A percentile compares a stretch with the other conserved stretches of the same genome.
Evolutionary conservation across 2,113 vertebrate genomes (phyloP).

Genomic region (Nibea albiflora): DNA sequence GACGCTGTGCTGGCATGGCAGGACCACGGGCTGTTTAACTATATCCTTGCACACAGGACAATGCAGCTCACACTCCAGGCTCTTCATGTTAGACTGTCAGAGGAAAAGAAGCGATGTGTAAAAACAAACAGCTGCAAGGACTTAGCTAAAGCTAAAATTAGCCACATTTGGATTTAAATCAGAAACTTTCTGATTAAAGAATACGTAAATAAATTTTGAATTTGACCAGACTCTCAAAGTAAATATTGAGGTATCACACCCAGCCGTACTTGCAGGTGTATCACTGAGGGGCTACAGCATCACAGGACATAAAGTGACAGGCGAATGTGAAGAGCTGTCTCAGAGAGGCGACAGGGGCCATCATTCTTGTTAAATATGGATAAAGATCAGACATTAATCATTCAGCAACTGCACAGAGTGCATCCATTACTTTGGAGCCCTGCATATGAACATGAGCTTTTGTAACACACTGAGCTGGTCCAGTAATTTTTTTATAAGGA

Average conservation of each 20-base stretch:
- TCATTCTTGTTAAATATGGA: slow-evolving; percentile 75
- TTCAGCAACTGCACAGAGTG: slow-evolving; percentile 52
- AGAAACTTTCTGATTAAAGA: background rate
- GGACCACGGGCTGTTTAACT: slow-evolving; percentile 93
- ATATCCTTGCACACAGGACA: slow-evolving; percentile 95
- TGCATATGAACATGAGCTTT: slow-evolving; percentile 19
- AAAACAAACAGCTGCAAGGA: background rate
- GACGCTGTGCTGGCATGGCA: slow-evolving; percentile 94
- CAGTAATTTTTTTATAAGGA: background rate
- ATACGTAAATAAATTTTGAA: background rate
- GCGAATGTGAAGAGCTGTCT: slow-evolving; percentile 46
- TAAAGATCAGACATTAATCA: slow-evolving; percentile 69
- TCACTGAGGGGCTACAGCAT: background rate
- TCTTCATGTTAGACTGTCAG: slow-evolving; percentile 94
- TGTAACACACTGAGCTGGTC: background rate
- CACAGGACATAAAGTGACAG: background rate
- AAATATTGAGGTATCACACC: background rate
- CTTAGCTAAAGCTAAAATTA: no score
- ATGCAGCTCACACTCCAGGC: slow-evolving; percentile 94
- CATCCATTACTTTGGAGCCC: slow-evolving; percentile 12
- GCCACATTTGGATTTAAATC: slow-evolving; percentile 11
- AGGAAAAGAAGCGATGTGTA: slow-evolving; percentile 4
- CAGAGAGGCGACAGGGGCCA: slow-evolving; percentile 20
- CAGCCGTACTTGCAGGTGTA: background rate
- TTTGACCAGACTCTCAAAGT: background rate